These are phyloP conservation scores for Clistopyga incitator DNA, from an alignment of 2,888 invertebrate genomes.

Conservation along the genomic window DNA sequence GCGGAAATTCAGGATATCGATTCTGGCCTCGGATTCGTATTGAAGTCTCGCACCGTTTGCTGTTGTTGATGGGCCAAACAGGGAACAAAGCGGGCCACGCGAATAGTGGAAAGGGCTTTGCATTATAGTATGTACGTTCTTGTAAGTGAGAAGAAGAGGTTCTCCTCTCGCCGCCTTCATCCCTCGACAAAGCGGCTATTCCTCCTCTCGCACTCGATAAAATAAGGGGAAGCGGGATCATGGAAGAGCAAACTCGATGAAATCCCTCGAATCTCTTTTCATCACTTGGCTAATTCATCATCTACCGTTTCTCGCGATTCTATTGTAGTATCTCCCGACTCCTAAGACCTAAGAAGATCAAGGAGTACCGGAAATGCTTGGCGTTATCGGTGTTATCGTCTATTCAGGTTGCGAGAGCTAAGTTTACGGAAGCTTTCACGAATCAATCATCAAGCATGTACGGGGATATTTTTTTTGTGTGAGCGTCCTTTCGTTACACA, in stretches of 20 bases:
- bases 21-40: background rate
- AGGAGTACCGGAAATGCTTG: background rate
- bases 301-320: background rate
- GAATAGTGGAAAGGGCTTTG: background rate
- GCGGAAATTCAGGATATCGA: constrained; percentile 2
- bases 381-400: background rate
- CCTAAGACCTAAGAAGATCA: constrained; percentile 3
- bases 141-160: constrained; percentile 18
- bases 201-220: background rate
- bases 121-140: constrained; percentile 2
- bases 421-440: background rate
- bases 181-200: constrained; percentile 23
- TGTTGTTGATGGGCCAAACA: background rate
- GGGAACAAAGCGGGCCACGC: background rate
- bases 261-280: constrained; percentile 33
- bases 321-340: constrained; percentile 15
- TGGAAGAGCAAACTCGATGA: constrained; percentile 44
- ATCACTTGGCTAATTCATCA: constrained; percentile 44
- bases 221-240: background rate
- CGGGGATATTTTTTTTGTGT: no score
- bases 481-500: no score
- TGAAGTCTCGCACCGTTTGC: constrained; percentile 3
- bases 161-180: constrained; percentile 9
- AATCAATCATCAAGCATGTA: no score
- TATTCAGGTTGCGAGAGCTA: background rate